A percentile compares a stretch with the other conserved stretches of the same genome.
These are phyloP conservation scores for Monomorium pharaonis DNA, from an alignment of 1,140 invertebrate genomes.

Conservation along the genomic window DNA sequence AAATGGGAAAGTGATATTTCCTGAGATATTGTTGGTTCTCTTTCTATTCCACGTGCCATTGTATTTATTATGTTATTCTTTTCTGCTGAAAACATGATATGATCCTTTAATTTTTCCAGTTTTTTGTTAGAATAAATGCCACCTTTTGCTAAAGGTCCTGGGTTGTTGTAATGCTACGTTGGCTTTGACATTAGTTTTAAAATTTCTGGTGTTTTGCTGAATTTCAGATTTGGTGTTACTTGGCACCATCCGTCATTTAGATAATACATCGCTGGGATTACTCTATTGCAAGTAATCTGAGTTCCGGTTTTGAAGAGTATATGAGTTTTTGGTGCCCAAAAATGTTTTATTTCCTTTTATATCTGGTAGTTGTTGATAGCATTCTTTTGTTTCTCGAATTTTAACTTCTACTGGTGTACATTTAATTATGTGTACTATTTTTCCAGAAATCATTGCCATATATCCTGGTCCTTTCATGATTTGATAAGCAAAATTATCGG, in stretches of 20 bases:
- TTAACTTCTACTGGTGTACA: too few relatives aligned
- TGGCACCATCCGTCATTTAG: background rate
- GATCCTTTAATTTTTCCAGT: background rate
- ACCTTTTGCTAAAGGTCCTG: background rate
- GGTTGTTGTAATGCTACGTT: background rate
- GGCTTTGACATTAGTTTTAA: background rate
- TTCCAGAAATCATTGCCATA: background rate
- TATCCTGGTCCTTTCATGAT: too few relatives aligned
- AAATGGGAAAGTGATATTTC: too few relatives aligned
- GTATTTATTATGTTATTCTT: too few relatives aligned
- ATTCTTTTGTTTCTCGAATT: background rate
- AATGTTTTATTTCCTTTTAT: background rate
- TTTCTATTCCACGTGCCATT: too few relatives aligned
- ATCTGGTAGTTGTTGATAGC: background rate
- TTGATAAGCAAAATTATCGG: background rate
- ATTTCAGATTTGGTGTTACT: background rate
- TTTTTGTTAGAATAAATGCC: background rate
- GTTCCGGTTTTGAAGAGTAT: background rate
- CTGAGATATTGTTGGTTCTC: too few relatives aligned
- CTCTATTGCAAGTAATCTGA: too few relatives aligned
- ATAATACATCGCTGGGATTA: too few relatives aligned
- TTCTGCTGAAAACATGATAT: too few relatives aligned
- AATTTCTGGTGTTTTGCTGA: background rate
- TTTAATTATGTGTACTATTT: background rate
- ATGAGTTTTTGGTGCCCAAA: background rate